Percentiles rank a stretch among this genome's conserved stretches.
phyloP scores from a whole-genome alignment of 2,113 vertebrate genomes.

The Poeciliopsis turrubarensis region DNA sequence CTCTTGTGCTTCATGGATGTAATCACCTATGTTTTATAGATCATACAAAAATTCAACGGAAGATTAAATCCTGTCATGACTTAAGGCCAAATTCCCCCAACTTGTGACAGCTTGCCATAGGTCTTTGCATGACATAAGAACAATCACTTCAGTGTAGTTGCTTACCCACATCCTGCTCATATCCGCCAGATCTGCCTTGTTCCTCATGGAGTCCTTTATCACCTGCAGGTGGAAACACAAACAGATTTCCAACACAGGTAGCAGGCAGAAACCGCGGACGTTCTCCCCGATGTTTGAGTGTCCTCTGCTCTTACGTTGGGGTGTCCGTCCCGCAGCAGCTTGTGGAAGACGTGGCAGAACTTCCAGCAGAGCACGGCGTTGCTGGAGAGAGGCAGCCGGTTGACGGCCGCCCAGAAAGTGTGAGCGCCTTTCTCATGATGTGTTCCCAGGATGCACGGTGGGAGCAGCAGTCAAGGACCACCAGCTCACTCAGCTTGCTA shows the following conservation, averaged over 20 bases:
- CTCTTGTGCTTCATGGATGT: not conserved
- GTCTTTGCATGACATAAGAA: not conserved
- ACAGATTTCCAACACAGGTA: not conserved
- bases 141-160: constrained; percentile 50
- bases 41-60: not conserved
- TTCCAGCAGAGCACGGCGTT: constrained; percentile 98
- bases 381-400: constrained; percentile 94
- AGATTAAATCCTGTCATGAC: not conserved
- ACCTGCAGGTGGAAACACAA: constrained; percentile 79
- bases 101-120: not conserved
- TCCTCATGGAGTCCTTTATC: constrained; percentile 94
- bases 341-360: constrained; percentile 99
- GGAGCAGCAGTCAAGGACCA: constrained; percentile 81
- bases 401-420: constrained; percentile 95
- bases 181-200: constrained; percentile 92
- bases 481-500: not conserved
- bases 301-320: constrained; percentile 84
- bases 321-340: constrained; percentile 95
- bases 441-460: constrained; percentile 96
- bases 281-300: not conserved
- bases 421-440: constrained; percentile 98
- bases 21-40: not conserved
- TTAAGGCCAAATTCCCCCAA: not conserved
- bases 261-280: not conserved
- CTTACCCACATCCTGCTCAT: constrained; percentile 99